phyloP scores from a whole-genome alignment of 2,888 invertebrate genomes.

The Polyommatus iphigenia region DNA sequence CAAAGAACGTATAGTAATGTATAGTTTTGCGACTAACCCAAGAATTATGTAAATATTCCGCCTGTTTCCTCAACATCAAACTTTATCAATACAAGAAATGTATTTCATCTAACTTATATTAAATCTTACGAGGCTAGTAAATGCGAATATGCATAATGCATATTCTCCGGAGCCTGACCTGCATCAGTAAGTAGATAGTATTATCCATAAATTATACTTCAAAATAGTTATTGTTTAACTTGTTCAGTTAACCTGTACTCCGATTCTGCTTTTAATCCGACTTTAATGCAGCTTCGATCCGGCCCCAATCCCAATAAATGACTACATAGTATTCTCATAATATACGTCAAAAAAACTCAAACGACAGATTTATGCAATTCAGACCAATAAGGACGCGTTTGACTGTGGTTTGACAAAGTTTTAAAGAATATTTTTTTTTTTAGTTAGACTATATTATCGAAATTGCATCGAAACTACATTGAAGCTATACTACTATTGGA shows the following conservation, averaged over 20 bases:
- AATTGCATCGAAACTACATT: no score
- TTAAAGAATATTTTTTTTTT: no score
- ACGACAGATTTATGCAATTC: no score
- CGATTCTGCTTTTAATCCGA: constrained; percentile 7
- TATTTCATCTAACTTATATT: constrained; percentile 24
- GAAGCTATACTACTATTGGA: no score
- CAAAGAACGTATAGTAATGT: not conserved
- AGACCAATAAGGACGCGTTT: no score
- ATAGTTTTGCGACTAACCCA: not conserved
- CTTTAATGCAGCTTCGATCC: not conserved
- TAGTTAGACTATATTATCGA: no score
- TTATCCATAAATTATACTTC: constrained; percentile 30
- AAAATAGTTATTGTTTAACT: constrained; percentile 29
- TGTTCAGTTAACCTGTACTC: constrained; percentile 15
- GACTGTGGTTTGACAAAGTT: no score
- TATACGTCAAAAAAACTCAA: no score
- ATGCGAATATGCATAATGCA: constrained; percentile 29
- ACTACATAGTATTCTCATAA: not conserved
- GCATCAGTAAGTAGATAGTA: constrained; percentile 27
- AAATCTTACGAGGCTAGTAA: constrained; percentile 27
- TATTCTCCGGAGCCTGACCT: constrained; percentile 25
- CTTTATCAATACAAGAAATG: constrained; percentile 12
- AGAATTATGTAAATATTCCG: not conserved
- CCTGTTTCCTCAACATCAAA: constrained; percentile 6
- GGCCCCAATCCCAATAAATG: not conserved